Conservation (phyloP, 2,113 vertebrate species). For the Gasterosteus aculeatus region DNA sequence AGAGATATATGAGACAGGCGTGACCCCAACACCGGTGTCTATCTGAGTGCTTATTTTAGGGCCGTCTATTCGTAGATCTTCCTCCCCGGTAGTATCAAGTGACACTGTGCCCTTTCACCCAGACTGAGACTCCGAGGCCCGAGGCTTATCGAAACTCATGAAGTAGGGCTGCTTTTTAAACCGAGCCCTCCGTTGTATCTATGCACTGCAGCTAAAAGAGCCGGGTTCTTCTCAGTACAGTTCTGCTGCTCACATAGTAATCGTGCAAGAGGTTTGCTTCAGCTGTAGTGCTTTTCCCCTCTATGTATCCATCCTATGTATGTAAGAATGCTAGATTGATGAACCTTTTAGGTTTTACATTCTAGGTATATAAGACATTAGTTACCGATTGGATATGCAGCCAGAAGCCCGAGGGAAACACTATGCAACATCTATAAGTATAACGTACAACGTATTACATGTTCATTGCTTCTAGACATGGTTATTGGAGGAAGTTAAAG, state of each 20-base stretch:
- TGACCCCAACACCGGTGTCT: conserved; percentile 4
- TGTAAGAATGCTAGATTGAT: background rate
- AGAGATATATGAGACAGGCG: background rate
- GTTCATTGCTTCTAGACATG: background rate
- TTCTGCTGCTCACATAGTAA: background rate
- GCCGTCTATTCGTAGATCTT: conserved; percentile 68
- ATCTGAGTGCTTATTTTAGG: conserved; percentile 68
- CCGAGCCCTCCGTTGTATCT: background rate
- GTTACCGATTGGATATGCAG: background rate
- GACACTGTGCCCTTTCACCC: conserved; percentile 63
- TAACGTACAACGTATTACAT: background rate
- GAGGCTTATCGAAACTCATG: background rate
- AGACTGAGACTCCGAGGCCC: conserved; percentile 29
- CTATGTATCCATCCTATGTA: background rate
- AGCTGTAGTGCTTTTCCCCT: background rate
- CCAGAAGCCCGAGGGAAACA: background rate
- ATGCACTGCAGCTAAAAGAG: background rate
- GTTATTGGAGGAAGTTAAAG: background rate
- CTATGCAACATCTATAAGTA: background rate
- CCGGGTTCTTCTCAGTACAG: background rate
- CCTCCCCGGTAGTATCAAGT: conserved; percentile 63
- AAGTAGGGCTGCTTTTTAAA: conserved; percentile 19
- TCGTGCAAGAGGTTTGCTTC: background rate
- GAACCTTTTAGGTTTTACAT: background rate
- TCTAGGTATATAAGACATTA: background rate